Base-by-base conservation (phyloP, 2,888 invertebrate species). In the Agonopterix alstromeriana region DNA sequence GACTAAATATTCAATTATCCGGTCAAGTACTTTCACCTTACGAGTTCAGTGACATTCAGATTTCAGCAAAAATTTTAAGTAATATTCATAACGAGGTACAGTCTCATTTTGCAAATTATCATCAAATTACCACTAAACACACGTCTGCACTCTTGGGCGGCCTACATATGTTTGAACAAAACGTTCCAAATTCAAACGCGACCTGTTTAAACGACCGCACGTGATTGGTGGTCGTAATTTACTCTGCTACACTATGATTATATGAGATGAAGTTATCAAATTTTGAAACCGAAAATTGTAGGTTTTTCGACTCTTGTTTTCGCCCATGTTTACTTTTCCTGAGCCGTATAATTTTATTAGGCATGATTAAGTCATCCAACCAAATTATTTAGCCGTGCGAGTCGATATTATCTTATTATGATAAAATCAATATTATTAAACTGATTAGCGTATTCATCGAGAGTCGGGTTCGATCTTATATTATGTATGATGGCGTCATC, bases 211-310 rank as follows among this genome's bases (percentile, higher is more conserved):
- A 64, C 55, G 55, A 53, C 55, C 59, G 59, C 58, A 63, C 77
- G 70, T 70, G 79, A 79, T 79, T 72, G 79, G 76, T 71, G 70
- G 74, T 67, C 72, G 63, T 65, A 65, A 73, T 76, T 74, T 69
- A 55, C 61, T 58, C 57, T 50, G 56, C 62, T 55, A 60, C 68
- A 63, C 75, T 77, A 71, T 85, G 62, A 84, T 86, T 87, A 86
- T 53, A 54, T 52, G 66, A 72, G 79, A 86, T 85, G 79, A 79
- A 86, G 86, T 78, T 80, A 84, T 86, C 78, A 81, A 77, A 74
- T 69, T 74, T 70, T 68, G 70, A 69, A 74, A 73, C 65, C 65
- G 67, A 63, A 82, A 84, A 83, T 82, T 81, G 73, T 61, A 53
- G 75, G 75, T 56, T 64, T 62, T 63, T 56, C 52, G 51, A 67